Evolutionary conservation across 2,113 vertebrate genomes (phyloP), one percentile per base, ranked within the genome.

Genomic region (Speoplatyrhinus poulsoni): DNA sequence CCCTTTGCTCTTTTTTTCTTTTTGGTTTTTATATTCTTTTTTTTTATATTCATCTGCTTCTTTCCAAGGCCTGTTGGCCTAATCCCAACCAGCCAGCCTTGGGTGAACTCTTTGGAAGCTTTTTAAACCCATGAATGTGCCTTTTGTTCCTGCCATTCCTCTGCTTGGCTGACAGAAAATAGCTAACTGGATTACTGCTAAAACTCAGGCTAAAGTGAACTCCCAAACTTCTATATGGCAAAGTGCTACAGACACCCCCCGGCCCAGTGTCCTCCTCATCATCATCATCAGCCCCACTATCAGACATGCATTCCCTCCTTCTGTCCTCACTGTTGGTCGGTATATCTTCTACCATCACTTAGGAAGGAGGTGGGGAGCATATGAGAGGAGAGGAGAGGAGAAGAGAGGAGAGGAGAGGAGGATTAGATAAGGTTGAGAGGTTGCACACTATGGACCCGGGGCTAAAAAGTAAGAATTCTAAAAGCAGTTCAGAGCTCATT

Each of bases 201-300:
- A 93, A 93, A 93, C 93, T 93, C 91, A 92, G 90, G 92, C 90
- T 91, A 92, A 93, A 92, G 91, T 93, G 92, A 92, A 93, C 92
- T 93, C 92, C 91, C 91, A 92, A 91, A 92, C 88, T 88, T 91
- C 90, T 92, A 89, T 92, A 89, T 84, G 85, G 88, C 87, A 89
- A 88, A 90, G 85, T 88, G 83, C 88, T 86, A 15, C 48, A 57
- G 32, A 65, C 46, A 7, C 6, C 1, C 17, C 46, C 19, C 32
- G 0, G 47, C 19, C 56, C n/a, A 1, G 12, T 46, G 3, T 7
- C 52, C 52, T 72, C 26, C 65, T 84, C 78, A 83, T 88, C 83
- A 82, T 82, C 85, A 87, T 80, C 87, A 85, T 79, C 84, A 85
- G 82, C 87, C 87, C 85, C 76, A 69, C 79, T 59, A 82, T 84